Evolutionary conservation across 2,888 invertebrate species (phyloP), one percentile per base, ranked within the genome.

Genomic region (Ctena decussata): DNA sequence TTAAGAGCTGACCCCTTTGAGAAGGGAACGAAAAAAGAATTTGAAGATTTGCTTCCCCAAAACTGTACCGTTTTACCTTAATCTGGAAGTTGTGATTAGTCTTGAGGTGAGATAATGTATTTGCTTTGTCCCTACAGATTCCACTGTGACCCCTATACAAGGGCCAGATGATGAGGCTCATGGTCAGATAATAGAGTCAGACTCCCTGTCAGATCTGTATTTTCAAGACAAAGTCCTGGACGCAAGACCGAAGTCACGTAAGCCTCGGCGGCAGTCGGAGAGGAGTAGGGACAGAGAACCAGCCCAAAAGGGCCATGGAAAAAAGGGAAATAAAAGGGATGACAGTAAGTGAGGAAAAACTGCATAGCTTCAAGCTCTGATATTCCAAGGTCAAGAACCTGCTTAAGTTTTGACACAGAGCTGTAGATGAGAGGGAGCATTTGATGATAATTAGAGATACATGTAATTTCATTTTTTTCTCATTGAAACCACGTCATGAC

Each of bases 161-260:
- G 77, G 86, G 15, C 84, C 84, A 39, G 87, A 87, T 35, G 89
- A 90, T 53, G 74, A 77, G 21, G 80, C 80, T 21, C 91, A 92
- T 84, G 92, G 92, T 15, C 88, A 86, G 57, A 60, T 91, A 11
- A 77, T 92, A n/a, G 91, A 91, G 78, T 92, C 92, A 30, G 92
- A 92, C 82, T 91, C 87, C 24, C 77, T 91, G 32, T 90, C 91
- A 11, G 91, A 91, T 32, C 82, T 91, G 70, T 89, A 89, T n/a
- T 77, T 87, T 46, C 87, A 86, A 15, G 82, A 85, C 15, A 65
- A 65, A 35, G 35, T n/a, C 18, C 81, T 80, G 35, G 83, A 79
- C 65, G 76, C 65, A 37, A 78, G 78, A 57, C 81, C 24, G 0
- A 86, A 81, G 49, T 70, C 69, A 18, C 30, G 71, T 53, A 86